Evolutionary conservation across 2,888 invertebrate species (phyloP).

Genomic region (Limnephilus lunatus): DNA sequence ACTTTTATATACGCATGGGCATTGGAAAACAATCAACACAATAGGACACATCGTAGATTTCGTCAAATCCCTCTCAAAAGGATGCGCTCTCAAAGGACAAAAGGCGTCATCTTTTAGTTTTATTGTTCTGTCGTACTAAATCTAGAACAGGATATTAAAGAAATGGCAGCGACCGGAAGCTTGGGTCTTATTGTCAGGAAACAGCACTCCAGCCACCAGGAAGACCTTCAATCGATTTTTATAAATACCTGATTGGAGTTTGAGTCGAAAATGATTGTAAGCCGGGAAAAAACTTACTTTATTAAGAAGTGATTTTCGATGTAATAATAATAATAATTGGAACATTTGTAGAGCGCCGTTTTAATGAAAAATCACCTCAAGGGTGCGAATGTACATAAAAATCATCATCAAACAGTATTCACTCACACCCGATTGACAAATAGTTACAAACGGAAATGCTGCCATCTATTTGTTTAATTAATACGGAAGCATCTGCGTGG

Average conservation of each 20-base stretch:
- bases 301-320: not conserved
- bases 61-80: slow-evolving; percentile 1
- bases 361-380: too few relatives aligned
- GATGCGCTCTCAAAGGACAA: slow-evolving; percentile 18
- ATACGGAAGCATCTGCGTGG: too few relatives aligned
- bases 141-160: slow-evolving; percentile 8
- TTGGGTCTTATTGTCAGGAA: slow-evolving; percentile 30
- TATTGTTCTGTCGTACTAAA: slow-evolving; percentile 35
- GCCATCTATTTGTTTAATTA: too few relatives aligned
- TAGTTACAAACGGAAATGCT: too few relatives aligned
- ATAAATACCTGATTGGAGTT: not conserved
- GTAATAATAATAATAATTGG: too few relatives aligned
- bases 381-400: too few relatives aligned
- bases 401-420: too few relatives aligned
- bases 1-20: not conserved
- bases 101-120: slow-evolving; percentile 39
- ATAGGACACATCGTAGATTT: slow-evolving; percentile 4
- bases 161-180: slow-evolving; percentile 10
- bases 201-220: not conserved
- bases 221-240: not conserved
- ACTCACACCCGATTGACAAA: too few relatives aligned
- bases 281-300: not conserved
- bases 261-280: not conserved
- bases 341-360: too few relatives aligned
- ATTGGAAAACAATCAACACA: not conserved